These are phyloP conservation scores for Strigamia crassipes DNA, from an alignment of 2,888 invertebrate species.

Conservation along the genomic window DNA sequence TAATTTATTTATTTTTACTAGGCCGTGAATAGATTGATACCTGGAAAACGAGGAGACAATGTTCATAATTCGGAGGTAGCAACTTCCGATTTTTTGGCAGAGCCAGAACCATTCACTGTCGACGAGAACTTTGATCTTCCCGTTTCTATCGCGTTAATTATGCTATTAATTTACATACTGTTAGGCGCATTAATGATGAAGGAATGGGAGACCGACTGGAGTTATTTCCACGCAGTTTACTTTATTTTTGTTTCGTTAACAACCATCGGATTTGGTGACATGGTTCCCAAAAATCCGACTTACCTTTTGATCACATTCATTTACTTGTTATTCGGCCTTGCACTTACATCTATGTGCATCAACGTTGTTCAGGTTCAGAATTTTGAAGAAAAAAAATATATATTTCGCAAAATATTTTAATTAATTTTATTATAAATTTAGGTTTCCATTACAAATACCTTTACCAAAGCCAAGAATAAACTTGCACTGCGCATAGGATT, in stretches of 20 bases:
- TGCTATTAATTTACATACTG: conserved; percentile 83
- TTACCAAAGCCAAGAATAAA: too few species aligned
- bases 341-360: conserved; percentile 95
- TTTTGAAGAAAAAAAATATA: too few species aligned
- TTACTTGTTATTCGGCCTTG: conserved; percentile 90
- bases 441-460: too few species aligned
- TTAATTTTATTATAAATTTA: too few species aligned
- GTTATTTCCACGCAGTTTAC: conserved; percentile 91
- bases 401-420: too few species aligned
- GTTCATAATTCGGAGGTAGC: too few species aligned
- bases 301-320: conserved; percentile 90
- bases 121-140: conserved; percentile 95
- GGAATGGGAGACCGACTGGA: conserved; percentile 73
- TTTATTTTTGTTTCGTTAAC: conserved; percentile 97
- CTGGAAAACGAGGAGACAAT: too few species aligned
- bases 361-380: conserved; percentile 82
- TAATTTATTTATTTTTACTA: too few species aligned
- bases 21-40: too few species aligned
- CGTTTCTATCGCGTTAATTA: conserved; percentile 81
- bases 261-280: conserved; percentile 90
- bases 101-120: conserved; percentile 67
- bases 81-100: background rate
- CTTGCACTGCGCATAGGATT: too few species aligned
- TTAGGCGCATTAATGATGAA: conserved; percentile 77
- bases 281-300: conserved; percentile 83